These are phyloP conservation scores for Noctua janthina DNA, from an alignment of 2,888 invertebrate genomes.

Conservation along the genomic window DNA sequence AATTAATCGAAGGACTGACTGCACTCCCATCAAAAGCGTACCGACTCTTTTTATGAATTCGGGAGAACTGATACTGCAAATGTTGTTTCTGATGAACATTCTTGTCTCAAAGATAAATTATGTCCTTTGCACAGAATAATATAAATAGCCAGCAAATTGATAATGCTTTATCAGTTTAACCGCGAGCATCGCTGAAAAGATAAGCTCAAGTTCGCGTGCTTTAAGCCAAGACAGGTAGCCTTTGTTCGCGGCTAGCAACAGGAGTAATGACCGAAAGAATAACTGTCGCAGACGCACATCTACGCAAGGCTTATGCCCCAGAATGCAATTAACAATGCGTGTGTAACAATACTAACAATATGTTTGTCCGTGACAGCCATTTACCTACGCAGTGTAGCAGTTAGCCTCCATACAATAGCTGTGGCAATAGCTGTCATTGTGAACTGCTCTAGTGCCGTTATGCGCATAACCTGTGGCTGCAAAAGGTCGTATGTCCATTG, in stretches of 20 bases:
- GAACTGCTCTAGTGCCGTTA: conserved; percentile 63
- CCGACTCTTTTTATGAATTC: not conserved
- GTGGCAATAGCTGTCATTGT: conserved; percentile 62
- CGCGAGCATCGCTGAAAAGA: conserved; percentile 32
- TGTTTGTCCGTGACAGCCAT: conserved; percentile 70
- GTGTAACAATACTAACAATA: conserved; percentile 73
- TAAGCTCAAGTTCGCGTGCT: conserved; percentile 44
- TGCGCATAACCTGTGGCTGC: conserved; percentile 50
- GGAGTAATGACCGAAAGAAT: conserved; percentile 61
- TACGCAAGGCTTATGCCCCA: conserved; percentile 51
- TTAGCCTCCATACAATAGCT: conserved; percentile 60
- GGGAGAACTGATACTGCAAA: not conserved
- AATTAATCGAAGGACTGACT: conserved; percentile 16
- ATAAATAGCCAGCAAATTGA: conserved; percentile 12
- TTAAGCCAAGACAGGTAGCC: conserved; percentile 42
- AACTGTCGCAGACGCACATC: conserved; percentile 53
- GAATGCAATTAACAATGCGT: conserved; percentile 75
- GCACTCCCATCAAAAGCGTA: not conserved
- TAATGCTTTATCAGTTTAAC: conserved; percentile 20
- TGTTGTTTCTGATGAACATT: conserved; percentile 22
- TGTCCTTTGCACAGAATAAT: conserved; percentile 7
- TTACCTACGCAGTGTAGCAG: conserved; percentile 58
- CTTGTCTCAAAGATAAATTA: conserved; percentile 8
- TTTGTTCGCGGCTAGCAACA: conserved; percentile 44
- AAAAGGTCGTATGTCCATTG: conserved; percentile 57